Evolutionary conservation across 2,888 invertebrate genomes (phyloP), one percentile per base, ranked within the genome.

Genomic region (Coenonympha glycerion): DNA sequence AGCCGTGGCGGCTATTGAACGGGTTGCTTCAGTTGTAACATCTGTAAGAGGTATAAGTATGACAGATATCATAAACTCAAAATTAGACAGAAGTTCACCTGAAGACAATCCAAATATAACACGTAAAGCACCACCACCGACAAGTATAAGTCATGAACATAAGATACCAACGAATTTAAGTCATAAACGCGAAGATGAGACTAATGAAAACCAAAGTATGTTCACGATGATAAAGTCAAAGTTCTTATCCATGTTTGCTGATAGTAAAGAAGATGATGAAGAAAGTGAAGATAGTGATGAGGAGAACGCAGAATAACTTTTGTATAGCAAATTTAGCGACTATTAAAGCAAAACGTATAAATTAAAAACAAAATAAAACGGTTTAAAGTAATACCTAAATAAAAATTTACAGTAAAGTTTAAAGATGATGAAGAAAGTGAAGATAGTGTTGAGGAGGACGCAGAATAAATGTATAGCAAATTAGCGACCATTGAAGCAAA

Each of bases 151-250:
- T 9, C 41, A 28, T 6, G 28, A 52, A 1, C 49, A 49, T 15
- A 51, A 51, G 11, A 48, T n/a, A n/a, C n/a, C n/a, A n/a, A n/a
- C n/a, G n/a, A n/a, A n/a, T 1, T 31, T 16, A 3, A 33, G 31
- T 33, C 31, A 46, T 13, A 52, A 49, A 31, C 44, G 47, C n/a
- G n/a, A n/a, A 0, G 41, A 18, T 13, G 22, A 37, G 8, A 33
- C 15, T 33, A 47, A 45, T 21, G n/a, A n/a, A n/a, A n/a, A n/a
- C n/a, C 39, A 52, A 3, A 55, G 47, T 21, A 30, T 55, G 24
- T 55, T 55, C n/a, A 39, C 52, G 3, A 24, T 52, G 16, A 28
- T 55, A 19, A 55, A 55, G 28, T 47, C 42, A 6, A 55, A 55
- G 15, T 19, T 55, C 0, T 33, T 52, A 6, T 55, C 55, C 3